A percentile compares a stretch with the other conserved stretches of the same genome.
Conservation (phyloP, 2,888 invertebrate species). For the Gryllus longicercus region DNA sequence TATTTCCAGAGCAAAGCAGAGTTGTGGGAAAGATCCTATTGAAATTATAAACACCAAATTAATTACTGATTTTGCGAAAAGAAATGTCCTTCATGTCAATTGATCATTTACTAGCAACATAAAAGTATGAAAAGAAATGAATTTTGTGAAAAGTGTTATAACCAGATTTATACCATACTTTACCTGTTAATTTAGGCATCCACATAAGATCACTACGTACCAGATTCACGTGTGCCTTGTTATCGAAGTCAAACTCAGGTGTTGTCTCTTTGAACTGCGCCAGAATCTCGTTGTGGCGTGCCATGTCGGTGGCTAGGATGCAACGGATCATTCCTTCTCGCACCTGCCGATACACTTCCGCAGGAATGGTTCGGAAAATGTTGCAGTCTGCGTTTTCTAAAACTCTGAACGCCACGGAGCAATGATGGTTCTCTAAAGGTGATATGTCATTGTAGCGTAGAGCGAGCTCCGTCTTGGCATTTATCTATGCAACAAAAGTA, state of each 20-base stretch:
- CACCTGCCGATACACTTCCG: conserved; percentile 53
- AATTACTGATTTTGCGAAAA: too few species aligned
- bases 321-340: conserved; percentile 76
- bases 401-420: conserved; percentile 77
- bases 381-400: conserved; percentile 76
- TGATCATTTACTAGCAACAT: too few species aligned
- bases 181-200: too few species aligned
- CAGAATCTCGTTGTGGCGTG: conserved; percentile 72
- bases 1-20: too few species aligned
- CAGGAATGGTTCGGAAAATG: conserved; percentile 65
- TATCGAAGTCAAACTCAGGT: conserved; percentile 64
- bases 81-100: too few species aligned
- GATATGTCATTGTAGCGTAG: conserved; percentile 83
- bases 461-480: conserved; percentile 77
- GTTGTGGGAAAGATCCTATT: too few species aligned
- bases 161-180: too few species aligned
- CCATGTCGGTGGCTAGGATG: conserved; percentile 75
- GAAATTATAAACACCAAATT: too few species aligned
- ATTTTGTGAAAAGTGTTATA: too few species aligned
- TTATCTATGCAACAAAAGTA: conserved; percentile 56
- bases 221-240: conserved; percentile 67
- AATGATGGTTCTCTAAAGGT: conserved; percentile 81
- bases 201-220: conserved; percentile 49
- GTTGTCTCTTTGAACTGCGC: conserved; percentile 66
- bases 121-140: too few species aligned